These are phyloP conservation scores for Galeopsomyia nigrocyanea DNA, from an alignment of 2,888 invertebrate genomes.

Conservation along the genomic window DNA sequence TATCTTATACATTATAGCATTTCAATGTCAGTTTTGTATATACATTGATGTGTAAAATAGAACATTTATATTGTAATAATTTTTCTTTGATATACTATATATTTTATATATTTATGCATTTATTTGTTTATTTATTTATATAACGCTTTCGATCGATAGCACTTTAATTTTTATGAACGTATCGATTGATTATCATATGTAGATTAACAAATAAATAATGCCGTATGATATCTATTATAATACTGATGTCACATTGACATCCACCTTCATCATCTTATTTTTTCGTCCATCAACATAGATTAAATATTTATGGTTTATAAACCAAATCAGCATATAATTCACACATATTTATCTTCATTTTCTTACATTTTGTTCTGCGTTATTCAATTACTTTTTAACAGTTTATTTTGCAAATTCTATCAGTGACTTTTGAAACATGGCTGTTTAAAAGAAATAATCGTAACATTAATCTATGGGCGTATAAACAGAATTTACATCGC, in stretches of 20 bases:
- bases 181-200: slow-evolving; percentile 18
- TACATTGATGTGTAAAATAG: slow-evolving; percentile 31
- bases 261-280: not conserved
- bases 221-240: slow-evolving; percentile 17
- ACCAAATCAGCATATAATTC: not conserved
- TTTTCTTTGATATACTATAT: slow-evolving; percentile 8
- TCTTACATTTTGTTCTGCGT: not conserved
- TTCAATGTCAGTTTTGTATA: slow-evolving; percentile 15
- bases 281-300: slow-evolving; percentile 6
- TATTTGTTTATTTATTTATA: too few relatives aligned
- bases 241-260: slow-evolving; percentile 26
- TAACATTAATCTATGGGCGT: too few relatives aligned
- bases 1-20: not conserved
- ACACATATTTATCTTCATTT: not conserved
- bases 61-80: slow-evolving; percentile 19
- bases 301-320: not conserved
- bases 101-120: too few relatives aligned
- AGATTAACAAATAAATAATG: slow-evolving; percentile 23
- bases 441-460: too few relatives aligned
- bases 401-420: too few relatives aligned
- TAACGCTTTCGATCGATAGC: too few relatives aligned
- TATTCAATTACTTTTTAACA: too few relatives aligned
- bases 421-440: too few relatives aligned
- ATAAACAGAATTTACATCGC: too few relatives aligned
- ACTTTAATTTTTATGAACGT: not conserved